These are phyloP conservation scores for Pseudomugil tenellus DNA, from an alignment of 2,797 vertebrate species.

Conservation along the genomic window DNA sequence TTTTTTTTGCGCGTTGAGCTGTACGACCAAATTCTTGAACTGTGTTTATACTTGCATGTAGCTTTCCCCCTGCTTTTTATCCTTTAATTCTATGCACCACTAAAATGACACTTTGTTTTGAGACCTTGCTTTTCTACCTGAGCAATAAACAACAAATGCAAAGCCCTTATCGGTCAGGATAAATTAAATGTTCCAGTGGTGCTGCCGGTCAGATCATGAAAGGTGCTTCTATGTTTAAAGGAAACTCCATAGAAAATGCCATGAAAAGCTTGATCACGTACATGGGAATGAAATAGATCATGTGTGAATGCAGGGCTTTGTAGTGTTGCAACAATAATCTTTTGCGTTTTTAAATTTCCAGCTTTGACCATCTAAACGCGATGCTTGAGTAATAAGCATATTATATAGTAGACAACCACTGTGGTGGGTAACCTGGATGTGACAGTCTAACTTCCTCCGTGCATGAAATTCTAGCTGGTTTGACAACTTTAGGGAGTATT, in stretches of 20 bases:
- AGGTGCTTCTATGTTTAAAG: neutral
- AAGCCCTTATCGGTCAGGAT: slow-evolving; percentile 33
- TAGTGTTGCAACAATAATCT: slow-evolving; percentile 1
- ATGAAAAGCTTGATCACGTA: neutral
- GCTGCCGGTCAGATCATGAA: slow-evolving; percentile 21
- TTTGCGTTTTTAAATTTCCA: slow-evolving; percentile 17
- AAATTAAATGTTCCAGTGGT: slow-evolving; percentile 14
- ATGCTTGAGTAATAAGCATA: neutral
- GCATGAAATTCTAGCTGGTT: slow-evolving; percentile 11
- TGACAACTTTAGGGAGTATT: slow-evolving; percentile 22
- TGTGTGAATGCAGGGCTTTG: slow-evolving; percentile 17
- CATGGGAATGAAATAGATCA: slow-evolving; percentile 14
- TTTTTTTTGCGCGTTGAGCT: slow-evolving; percentile 62
- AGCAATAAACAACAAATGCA: slow-evolving; percentile 42
- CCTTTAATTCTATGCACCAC: slow-evolving; percentile 68
- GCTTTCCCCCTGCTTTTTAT: slow-evolving; percentile 49
- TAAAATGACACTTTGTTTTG: slow-evolving; percentile 43
- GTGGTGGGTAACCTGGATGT: neutral
- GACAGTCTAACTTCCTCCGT: neutral
- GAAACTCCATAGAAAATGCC: neutral
- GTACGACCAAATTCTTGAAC: slow-evolving; percentile 71
- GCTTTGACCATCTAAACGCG: slow-evolving; percentile 6
- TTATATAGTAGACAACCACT: neutral
- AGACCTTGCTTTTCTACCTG: slow-evolving; percentile 20
- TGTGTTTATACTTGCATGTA: slow-evolving; percentile 52